These are phyloP conservation scores for Rhabditoides inermis DNA, from an alignment of 2,888 invertebrate species.

Conservation along the genomic window DNA sequence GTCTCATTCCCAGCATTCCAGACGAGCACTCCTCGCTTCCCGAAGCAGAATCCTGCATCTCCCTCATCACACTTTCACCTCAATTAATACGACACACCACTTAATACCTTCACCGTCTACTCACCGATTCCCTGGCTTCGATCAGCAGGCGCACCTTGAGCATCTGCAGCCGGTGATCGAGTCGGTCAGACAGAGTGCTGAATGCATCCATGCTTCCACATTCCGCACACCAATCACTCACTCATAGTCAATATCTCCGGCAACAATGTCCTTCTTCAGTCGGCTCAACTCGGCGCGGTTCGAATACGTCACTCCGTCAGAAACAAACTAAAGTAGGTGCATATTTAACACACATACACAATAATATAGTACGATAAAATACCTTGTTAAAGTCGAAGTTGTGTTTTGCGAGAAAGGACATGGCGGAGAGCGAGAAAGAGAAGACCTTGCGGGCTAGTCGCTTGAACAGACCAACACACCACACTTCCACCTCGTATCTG, in stretches of 20 bases:
- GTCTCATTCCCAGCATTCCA: not conserved
- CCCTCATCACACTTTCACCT: no score
- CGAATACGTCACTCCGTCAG: slow-evolving; percentile 9
- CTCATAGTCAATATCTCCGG: slow-evolving; percentile 10
- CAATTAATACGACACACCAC: no score
- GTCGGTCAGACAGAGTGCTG: slow-evolving; percentile 7
- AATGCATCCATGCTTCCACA: not conserved
- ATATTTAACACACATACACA: not conserved
- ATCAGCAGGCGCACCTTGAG: slow-evolving; percentile 9
- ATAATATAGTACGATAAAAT: not conserved
- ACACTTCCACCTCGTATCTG: slow-evolving; percentile 15
- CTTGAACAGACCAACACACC: slow-evolving; percentile 14
- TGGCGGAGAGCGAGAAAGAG: slow-evolving; percentile 12
- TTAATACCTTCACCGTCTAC: no score
- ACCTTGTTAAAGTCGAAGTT: slow-evolving; percentile 30
- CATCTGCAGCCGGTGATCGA: slow-evolving; percentile 8
- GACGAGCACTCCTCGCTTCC: no score
- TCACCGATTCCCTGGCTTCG: slow-evolving; percentile 4
- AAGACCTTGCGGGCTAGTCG: slow-evolving; percentile 9
- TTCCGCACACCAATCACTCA: not conserved
- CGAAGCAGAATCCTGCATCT: no score
- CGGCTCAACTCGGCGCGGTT: slow-evolving; percentile 2
- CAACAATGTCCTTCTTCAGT: slow-evolving; percentile 7
- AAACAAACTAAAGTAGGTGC: slow-evolving; percentile 1
- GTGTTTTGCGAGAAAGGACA: slow-evolving; percentile 17